Evolutionary conservation across 2,113 vertebrate species (phyloP).

Genomic region (Elephantulus edwardii): DNA sequence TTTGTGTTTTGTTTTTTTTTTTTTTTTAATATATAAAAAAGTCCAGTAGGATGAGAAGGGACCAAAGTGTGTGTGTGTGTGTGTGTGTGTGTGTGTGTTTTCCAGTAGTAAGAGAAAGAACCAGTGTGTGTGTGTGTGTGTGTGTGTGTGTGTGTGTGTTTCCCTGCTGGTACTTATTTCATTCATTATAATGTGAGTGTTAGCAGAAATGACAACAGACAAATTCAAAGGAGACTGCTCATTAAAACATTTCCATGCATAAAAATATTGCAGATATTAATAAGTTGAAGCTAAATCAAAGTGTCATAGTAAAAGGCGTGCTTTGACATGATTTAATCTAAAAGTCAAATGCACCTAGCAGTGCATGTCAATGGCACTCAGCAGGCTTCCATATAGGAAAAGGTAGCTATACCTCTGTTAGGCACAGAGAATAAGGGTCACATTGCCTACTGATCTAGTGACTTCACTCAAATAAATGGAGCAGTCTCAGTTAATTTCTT

Average conservation of each 20-base stretch:
- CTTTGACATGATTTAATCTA: conserved; percentile 35
- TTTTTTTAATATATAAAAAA: no score
- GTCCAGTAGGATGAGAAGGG: not conserved
- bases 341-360: not conserved
- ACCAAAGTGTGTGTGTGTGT: not conserved
- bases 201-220: conserved; percentile 40
- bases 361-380: not conserved
- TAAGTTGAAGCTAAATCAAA: conserved; percentile 1
- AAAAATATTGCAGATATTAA: conserved; percentile 37
- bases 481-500: not conserved
- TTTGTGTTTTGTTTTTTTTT: no score
- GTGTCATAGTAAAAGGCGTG: conserved; percentile 43
- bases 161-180: conserved; percentile 22
- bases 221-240: not conserved
- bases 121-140: no score
- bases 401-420: not conserved
- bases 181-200: conserved; percentile 57
- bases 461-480: not conserved
- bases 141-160: not conserved
- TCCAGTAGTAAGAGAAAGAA: no score
- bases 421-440: not conserved
- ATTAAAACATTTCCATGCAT: conserved; percentile 36
- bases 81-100: not conserved
- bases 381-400: not conserved
- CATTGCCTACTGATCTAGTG: not conserved